Percentiles rank a stretch among this genome's conserved stretches.
Evolutionary conservation across 1,140 invertebrate species (phyloP).

Genomic region (Odontomachus brunneus): DNA sequence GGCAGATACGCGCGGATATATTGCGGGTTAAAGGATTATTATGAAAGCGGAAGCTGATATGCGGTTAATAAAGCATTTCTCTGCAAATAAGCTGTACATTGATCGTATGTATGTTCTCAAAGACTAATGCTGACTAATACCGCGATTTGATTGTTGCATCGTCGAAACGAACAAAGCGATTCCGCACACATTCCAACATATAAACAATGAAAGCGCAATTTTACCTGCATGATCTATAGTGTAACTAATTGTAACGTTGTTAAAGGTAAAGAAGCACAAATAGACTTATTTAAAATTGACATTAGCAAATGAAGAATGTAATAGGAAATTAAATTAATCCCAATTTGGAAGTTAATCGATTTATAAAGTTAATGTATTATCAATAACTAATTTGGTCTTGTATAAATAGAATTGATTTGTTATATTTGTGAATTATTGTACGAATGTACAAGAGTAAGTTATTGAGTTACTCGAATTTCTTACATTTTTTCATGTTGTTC

Average conservation of each 20-base stretch:
- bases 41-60: background rate
- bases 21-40: slow-evolving; percentile 15
- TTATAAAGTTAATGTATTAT: too few species aligned
- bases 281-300: too few species aligned
- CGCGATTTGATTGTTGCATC: background rate
- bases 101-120: background rate
- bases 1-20: slow-evolving; percentile 14
- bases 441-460: too few species aligned
- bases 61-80: slow-evolving; percentile 18
- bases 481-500: background rate
- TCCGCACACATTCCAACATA: background rate
- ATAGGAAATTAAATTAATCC: too few species aligned
- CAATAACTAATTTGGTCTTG: too few species aligned
- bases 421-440: too few species aligned
- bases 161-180: background rate
- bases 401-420: too few species aligned
- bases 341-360: too few species aligned
- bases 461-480: background rate
- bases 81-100: background rate
- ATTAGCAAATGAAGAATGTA: too few species aligned
- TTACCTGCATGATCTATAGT: background rate
- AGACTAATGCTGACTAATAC: background rate
- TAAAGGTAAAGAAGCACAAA: background rate
- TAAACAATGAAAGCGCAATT: background rate
- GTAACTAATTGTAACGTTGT: background rate